Conservation (phyloP, 2,797 vertebrate species). For the Trachops cirrhosus region DNA sequence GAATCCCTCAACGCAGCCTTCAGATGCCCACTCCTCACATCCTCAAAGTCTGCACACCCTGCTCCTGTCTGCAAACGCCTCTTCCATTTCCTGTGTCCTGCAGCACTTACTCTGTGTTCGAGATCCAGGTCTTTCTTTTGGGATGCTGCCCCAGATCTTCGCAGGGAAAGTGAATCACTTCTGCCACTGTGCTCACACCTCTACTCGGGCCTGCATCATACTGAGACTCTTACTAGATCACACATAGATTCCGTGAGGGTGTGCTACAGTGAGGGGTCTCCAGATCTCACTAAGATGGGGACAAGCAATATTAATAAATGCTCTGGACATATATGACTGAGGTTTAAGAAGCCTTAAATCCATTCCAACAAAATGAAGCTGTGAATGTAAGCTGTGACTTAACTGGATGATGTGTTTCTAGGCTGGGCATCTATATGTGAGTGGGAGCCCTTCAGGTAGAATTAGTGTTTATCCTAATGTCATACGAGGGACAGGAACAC, state of each 20-base stretch:
- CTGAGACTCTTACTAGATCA: neutral
- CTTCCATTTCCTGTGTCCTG: neutral
- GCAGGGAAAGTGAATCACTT: neutral
- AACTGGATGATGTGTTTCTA: neutral
- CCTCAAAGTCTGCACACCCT: neutral
- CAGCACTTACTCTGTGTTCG: neutral
- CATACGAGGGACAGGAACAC: neutral
- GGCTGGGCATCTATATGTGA: neutral
- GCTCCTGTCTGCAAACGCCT: neutral
- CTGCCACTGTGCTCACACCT: neutral
- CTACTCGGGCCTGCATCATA: neutral
- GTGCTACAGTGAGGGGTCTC: neutral
- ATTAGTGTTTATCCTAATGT: neutral
- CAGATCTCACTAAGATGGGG: neutral
- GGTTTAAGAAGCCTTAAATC: neutral
- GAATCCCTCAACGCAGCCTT: neutral
- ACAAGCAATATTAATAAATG: neutral
- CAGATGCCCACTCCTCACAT: accelerated
- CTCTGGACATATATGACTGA: neutral
- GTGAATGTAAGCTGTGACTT: neutral
- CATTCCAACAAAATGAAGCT: neutral
- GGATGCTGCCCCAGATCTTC: neutral
- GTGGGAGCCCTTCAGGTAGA: neutral
- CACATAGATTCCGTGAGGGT: neutral
- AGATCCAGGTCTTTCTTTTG: neutral